A percentile compares a stretch with the other conserved stretches of the same genome.
phyloP scores from a whole-genome alignment of 2,113 vertebrate species.

The Sula dactylatra region DNA sequence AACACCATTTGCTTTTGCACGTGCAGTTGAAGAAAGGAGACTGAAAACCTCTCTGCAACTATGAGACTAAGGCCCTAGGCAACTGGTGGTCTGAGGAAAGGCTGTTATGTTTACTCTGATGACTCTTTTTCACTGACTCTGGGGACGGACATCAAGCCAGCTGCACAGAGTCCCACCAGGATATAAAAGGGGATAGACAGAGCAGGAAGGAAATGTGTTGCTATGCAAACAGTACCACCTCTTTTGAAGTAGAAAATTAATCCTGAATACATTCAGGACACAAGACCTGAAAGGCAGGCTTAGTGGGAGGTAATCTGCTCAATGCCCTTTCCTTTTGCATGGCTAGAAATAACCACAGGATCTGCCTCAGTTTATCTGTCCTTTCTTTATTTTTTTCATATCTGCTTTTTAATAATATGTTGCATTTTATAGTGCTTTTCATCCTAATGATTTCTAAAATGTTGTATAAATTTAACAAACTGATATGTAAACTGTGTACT shows the following conservation, averaged over 20 bases:
- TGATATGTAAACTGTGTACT: neutral
- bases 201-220: neutral
- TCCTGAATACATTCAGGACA: conserved; percentile 21
- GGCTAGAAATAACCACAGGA: neutral
- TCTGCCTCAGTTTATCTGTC: neutral
- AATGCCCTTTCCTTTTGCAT: conserved; percentile 2
- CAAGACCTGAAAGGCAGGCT: conserved; percentile 28
- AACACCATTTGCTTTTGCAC: neutral
- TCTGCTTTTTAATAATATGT: neutral
- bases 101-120: neutral
- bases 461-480: neutral
- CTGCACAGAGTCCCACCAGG: neutral
- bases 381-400: neutral
- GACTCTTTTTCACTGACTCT: neutral
- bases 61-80: neutral
- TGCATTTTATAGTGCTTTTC: neutral
- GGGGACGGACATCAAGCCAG: neutral
- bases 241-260: conserved; percentile 47
- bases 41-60: neutral
- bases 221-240: neutral
- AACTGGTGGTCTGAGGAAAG: neutral
- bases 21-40: neutral
- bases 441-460: neutral
- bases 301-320: conserved; percentile 36
- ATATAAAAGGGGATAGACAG: neutral